Evolutionary conservation across 2,797 vertebrate species (phyloP), one percentile per base, ranked within the genome.

Genomic region (Scolopax rusticola): DNA sequence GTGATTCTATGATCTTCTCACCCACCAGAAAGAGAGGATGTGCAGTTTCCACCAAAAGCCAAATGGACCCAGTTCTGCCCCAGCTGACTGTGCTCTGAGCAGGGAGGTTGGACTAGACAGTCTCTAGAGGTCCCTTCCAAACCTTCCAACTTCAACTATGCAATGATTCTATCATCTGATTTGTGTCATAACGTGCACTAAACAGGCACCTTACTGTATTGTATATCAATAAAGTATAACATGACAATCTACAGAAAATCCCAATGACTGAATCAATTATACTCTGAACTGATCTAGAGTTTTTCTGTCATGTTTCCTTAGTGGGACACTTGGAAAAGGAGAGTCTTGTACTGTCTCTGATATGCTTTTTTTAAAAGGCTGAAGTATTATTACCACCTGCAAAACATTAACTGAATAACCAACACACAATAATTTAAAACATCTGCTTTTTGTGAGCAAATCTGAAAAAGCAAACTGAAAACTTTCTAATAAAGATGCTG

Each of bases 401-500:
- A 87, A 94, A 94, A 87, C 48, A 90, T 80, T 70, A 90, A 90
- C 78, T 59, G n/a, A 80, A 86, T 89, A 87, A 96, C 63, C 51
- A 57, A 18, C 47, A 94, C 73, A 36, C 43, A 69, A 27, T 79
- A 61, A 82, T 74, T 86, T 90, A 53, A 59, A 89, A 84, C 93
- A 91, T 71, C 87, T 90, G 95, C 18, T 87, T 92, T 83, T 87
- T 80, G 73, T 56, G 21, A 33, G 15, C 50, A 88, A 89, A 87
- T 96, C 61, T 80, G 87, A 92, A 91, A 97, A 95, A 94, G 91
- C 60, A 97, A 93, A 87, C 80, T 36, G 45, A 24, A 95, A 91
- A 18, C 51, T 83, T 84, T 96, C 90, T 94, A 94, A 90, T 95
- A 96, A 94, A 91, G 93, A 77, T 63, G 57, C 32, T 60, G 61